Conservation (phyloP, 2,113 vertebrate genomes). For the Eptesicus fuscus region DNA sequence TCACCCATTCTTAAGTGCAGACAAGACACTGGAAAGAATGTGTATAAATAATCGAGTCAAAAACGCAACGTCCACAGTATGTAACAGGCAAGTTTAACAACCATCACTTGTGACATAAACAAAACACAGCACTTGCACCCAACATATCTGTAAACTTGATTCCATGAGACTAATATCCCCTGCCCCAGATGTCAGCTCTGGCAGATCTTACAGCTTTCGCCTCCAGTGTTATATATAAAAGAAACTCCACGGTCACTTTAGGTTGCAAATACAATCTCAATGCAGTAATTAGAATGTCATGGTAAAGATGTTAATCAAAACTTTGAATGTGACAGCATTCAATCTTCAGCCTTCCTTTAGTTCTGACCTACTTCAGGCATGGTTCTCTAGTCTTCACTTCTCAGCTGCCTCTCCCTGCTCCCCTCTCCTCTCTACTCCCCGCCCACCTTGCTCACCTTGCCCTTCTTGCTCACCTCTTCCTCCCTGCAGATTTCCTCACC, state of each 20-base stretch:
- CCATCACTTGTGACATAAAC: not conserved
- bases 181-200: not conserved
- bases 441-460: not conserved
- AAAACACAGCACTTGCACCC: not conserved
- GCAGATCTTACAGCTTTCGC: not conserved
- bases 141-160: not conserved
- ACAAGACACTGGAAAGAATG: not conserved
- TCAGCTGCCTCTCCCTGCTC: not conserved
- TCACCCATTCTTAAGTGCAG: not conserved
- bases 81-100: not conserved
- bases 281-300: slow-evolving; percentile 19
- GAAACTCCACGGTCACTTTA: not conserved
- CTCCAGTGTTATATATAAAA: not conserved
- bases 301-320: not conserved
- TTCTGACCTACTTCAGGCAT: not conserved
- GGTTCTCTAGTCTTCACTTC: not conserved
- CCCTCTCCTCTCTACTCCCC: not conserved
- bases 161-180: not conserved
- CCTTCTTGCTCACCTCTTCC: not conserved
- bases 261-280: not conserved
- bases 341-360: not conserved
- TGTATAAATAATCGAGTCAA: not conserved
- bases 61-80: not conserved
- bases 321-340: not conserved
- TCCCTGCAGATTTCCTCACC: not conserved